phyloP scores from a whole-genome alignment of 2,113 vertebrate genomes.

The Scalopus aquaticus region DNA sequence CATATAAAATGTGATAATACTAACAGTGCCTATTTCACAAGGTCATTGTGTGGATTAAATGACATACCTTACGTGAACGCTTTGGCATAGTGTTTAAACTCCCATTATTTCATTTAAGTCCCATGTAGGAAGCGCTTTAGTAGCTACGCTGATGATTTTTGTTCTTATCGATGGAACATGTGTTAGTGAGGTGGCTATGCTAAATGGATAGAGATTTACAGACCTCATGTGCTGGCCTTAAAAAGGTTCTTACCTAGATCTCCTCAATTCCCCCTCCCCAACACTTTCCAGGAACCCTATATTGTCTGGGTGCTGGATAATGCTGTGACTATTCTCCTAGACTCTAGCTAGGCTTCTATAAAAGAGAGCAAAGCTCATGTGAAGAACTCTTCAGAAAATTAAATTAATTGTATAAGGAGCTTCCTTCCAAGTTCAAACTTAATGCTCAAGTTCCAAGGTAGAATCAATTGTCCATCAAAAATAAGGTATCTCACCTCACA shows the following conservation, averaged over 20 bases:
- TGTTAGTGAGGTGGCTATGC: background rate
- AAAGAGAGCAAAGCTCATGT: background rate
- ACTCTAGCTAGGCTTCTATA: background rate
- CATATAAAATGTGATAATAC: background rate
- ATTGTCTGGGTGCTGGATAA: background rate
- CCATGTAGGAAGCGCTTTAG: background rate
- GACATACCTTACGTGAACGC: background rate
- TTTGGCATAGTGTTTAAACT: background rate
- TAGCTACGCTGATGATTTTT: conserved; percentile 8
- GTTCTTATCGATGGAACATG: conserved; percentile 50
- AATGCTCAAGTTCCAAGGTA: background rate
- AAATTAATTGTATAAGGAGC: background rate
- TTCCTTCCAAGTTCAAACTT: conserved; percentile 34
- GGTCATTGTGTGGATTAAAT: background rate
- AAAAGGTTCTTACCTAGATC: background rate
- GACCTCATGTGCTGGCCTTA: background rate
- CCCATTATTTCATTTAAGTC: conserved; percentile 27
- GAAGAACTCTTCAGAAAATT: conserved; percentile 6
- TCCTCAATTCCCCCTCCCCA: background rate
- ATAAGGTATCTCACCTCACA: background rate
- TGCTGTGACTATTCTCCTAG: background rate
- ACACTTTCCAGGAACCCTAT: background rate
- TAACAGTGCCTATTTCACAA: background rate
- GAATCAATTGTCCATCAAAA: background rate
- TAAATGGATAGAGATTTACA: conserved; percentile 38